Evolutionary conservation across 2,888 invertebrate species (phyloP).

Genomic region (Drosophila mettleri): DNA sequence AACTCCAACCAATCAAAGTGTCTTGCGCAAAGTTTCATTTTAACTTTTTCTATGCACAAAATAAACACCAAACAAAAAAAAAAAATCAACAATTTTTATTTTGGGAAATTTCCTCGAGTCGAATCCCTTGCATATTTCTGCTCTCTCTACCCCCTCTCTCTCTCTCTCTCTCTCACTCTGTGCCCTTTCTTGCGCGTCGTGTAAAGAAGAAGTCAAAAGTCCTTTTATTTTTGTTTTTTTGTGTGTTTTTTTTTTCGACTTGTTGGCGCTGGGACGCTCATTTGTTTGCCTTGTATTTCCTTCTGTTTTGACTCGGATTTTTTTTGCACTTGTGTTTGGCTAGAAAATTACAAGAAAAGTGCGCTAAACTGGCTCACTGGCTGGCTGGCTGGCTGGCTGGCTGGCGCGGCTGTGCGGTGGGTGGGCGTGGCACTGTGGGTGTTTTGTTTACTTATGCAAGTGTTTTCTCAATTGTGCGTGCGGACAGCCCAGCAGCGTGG

Average conservation of each 20-base stretch:
- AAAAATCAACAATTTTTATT: constrained; percentile 22
- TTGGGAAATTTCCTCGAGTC: constrained; percentile 41
- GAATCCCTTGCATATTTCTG: constrained; percentile 56
- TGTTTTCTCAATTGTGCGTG: constrained; percentile 80
- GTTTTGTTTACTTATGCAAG: constrained; percentile 76
- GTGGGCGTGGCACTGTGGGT: constrained; percentile 46
- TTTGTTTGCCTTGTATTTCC: constrained; percentile 76
- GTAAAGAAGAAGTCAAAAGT: constrained; percentile 74
- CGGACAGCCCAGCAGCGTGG: constrained; percentile 20
- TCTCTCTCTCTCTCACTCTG: background rate
- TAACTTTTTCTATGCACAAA: constrained; percentile 54
- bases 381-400: constrained; percentile 12
- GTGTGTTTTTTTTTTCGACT: background rate
- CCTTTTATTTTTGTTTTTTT: constrained; percentile 50
- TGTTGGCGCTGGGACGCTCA: constrained; percentile 56
- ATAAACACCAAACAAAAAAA: background rate
- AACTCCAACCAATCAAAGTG: constrained; percentile 46
- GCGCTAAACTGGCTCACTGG: constrained; percentile 54
- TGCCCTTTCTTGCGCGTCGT: constrained; percentile 58
- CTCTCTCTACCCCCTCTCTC: background rate
- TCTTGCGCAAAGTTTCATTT: constrained; percentile 67
- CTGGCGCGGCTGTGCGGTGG: background rate
- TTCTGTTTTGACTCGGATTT: constrained; percentile 30
- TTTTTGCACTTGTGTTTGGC: constrained; percentile 61
- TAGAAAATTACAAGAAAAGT: constrained; percentile 79